Evolutionary conservation across 2,113 vertebrate species (phyloP).

Genomic region (Bettongia penicillata): DNA sequence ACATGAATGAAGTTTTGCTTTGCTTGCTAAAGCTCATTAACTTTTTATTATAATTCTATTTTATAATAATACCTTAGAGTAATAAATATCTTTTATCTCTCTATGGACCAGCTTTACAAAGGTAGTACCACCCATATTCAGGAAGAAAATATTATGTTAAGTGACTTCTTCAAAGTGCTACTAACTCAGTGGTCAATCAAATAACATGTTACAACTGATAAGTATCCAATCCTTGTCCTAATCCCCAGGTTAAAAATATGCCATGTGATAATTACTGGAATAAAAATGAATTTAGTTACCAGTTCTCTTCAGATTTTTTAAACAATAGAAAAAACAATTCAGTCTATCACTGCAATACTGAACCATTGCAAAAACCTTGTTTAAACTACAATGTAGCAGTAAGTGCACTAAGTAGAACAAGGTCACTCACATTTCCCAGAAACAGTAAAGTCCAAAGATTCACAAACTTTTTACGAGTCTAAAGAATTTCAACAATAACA

Average conservation of each 20-base stretch:
- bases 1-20: conserved; percentile 4
- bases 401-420: conserved; percentile 21
- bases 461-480: neutral
- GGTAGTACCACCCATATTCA: conserved; percentile 31
- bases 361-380: conserved; percentile 38
- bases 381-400: conserved; percentile 8
- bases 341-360: neutral
- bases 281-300: conserved; percentile 14
- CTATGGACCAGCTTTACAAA: conserved; percentile 20
- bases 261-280: neutral
- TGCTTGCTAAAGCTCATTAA: neutral
- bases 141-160: conserved; percentile 8
- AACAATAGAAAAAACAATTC: conserved; percentile 25
- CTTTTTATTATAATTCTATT: conserved; percentile 1
- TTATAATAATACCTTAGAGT: neutral
- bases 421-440: conserved; percentile 27
- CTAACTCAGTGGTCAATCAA: conserved; percentile 20
- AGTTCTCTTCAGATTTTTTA: conserved; percentile 29
- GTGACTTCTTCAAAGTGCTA: conserved; percentile 22
- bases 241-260: neutral
- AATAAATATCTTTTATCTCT: neutral
- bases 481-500: neutral
- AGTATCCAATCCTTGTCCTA: neutral
- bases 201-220: conserved; percentile 4
- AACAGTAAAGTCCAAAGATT: conserved; percentile 16